Evolutionary conservation across 2,888 invertebrate species (phyloP), one percentile per base, ranked within the genome.

Genomic region (Acanthoscelides obtectus): DNA sequence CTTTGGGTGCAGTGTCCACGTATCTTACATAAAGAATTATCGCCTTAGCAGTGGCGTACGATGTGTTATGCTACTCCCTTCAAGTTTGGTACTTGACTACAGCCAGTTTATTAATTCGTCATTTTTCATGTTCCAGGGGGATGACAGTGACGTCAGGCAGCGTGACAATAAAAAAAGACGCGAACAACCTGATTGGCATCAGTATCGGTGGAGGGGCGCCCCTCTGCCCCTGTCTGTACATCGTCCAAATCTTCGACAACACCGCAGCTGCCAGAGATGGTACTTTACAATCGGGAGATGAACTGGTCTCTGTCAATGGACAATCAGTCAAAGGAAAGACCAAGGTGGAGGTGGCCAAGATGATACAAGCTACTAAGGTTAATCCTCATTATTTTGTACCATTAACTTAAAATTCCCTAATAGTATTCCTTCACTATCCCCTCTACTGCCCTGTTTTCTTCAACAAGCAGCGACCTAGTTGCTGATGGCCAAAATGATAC

Each of bases 221-320:
- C 3, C 85, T 94, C 70, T 99, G 99, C 80, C 99, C 99, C 0
- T 99, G 99, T 84, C 88, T 99, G 4, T 99, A 99, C 84, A 97
- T 99, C 75, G 99, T 99, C 0, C 99, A 99, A 90, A 94, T 97
- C 74, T 99, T 99, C 82, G 99, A 99, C 86, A 97, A 97, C 82
- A 99, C 99, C 0, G 97, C 99, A 8, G 97, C 98, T 0, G 91
- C 96, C 0, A 90, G 90, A 79, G 98, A 99, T 83, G 98, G 96
- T 0, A 97, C 97, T 0, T 86, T 99, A 5, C 96, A 98, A 83
- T 94, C 98, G 72, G 99, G 99, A 0, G 99, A 99, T 86, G 99
- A 99, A 84, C 87, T 99, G 73, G 93, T 98, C 0, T 97, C 96
- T 0, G 95, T 99, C 0, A 98, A 97, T 83, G 94, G 94, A 0